phyloP scores from a whole-genome alignment of 2,113 vertebrate species.

The Aptenodytes forsteri region DNA sequence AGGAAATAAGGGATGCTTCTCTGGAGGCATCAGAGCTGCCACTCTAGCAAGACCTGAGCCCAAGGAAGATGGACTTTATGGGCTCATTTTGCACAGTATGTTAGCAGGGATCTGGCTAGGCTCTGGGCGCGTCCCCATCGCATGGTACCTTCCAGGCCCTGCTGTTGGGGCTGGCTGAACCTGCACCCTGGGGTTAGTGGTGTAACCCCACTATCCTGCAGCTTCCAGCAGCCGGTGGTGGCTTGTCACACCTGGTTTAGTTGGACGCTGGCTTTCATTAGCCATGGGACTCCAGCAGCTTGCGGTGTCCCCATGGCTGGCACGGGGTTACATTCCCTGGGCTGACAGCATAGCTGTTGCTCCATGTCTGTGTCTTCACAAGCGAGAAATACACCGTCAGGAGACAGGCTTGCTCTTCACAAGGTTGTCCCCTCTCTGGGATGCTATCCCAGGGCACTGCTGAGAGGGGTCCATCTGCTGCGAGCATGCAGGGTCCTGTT shows the following conservation, averaged over 20 bases:
- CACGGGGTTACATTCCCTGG: background rate
- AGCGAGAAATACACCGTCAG: background rate
- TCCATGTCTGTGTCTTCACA: background rate
- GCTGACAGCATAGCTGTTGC: background rate
- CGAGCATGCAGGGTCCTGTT: fast-evolving
- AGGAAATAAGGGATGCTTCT: background rate
- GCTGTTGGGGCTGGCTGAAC: background rate
- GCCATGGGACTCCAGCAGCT: background rate
- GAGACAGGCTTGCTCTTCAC: background rate
- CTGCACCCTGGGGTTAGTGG: background rate
- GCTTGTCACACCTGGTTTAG: background rate
- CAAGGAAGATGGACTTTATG: background rate
- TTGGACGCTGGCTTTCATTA: background rate
- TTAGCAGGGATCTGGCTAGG: background rate
- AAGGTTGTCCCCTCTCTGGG: background rate
- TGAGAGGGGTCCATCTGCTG: background rate
- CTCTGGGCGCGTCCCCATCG: background rate
- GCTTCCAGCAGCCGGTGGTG: background rate
- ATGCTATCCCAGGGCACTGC: background rate
- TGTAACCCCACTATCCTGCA: background rate
- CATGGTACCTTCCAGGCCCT: background rate
- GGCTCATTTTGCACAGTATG: background rate
- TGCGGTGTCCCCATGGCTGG: background rate
- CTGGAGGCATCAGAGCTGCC: background rate
- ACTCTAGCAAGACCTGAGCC: background rate